Percentiles rank a stretch among this genome's conserved stretches.
Conservation (phyloP, 1,140 invertebrate genomes). For the Ceratina japonica region DNA sequence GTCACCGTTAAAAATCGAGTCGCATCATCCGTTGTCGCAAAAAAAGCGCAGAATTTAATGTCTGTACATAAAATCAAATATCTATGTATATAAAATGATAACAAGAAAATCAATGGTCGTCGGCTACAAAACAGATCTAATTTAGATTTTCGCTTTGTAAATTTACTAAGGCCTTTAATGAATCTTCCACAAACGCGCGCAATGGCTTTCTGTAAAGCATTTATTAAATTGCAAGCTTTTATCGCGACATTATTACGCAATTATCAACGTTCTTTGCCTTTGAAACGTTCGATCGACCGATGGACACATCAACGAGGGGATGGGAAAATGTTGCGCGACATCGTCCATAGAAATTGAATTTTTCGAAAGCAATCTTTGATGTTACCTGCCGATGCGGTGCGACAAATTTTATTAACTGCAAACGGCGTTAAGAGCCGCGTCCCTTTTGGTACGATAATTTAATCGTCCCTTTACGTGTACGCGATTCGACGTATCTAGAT, state of each 20-base stretch:
- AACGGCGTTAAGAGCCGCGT: background rate
- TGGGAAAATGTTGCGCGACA: background rate
- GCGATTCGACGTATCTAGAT: constrained; percentile 17
- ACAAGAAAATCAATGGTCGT: too few relatives aligned
- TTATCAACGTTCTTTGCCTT: background rate
- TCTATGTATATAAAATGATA: too few relatives aligned
- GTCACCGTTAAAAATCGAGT: constrained; percentile 12
- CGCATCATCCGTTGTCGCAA: background rate
- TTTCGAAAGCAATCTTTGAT: background rate
- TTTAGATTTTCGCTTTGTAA: too few relatives aligned
- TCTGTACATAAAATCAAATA: too few relatives aligned
- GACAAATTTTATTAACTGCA: constrained; percentile 31
- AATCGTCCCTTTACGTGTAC: background rate
- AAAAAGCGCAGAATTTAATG: too few relatives aligned
- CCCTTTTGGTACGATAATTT: constrained; percentile 8
- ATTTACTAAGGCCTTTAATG: too few relatives aligned
- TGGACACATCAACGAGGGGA: too few relatives aligned
- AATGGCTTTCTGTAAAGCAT: too few relatives aligned
- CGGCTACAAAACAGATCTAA: too few relatives aligned
- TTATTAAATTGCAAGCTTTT: too few relatives aligned
- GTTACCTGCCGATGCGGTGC: background rate
- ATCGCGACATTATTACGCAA: background rate
- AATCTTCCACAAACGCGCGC: too few relatives aligned
- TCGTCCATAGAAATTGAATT: constrained; percentile 6
- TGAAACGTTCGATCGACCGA: background rate